Evolutionary conservation across 2,113 vertebrate genomes (phyloP), one percentile per base, ranked within the genome.

Genomic region (Corydoras maculifer): DNA sequence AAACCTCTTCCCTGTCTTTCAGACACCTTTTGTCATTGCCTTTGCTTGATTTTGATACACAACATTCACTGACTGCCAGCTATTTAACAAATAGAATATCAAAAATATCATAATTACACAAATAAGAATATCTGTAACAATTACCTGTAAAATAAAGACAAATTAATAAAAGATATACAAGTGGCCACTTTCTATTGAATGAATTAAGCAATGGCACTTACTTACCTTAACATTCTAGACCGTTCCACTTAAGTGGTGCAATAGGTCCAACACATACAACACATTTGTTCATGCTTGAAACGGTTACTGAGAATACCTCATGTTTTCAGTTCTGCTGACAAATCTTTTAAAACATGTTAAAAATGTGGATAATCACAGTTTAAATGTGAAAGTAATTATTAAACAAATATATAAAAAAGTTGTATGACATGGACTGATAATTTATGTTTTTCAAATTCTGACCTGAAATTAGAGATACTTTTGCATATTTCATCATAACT

Each of bases 211-310:
- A 5, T 65, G 35, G 14, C 43, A 60, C 35, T 60, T 75, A 65
- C 63, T 71, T n/a, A 78, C 68, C 53, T 66, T 53, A 67, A 66
- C 77, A 78, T 29, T 6, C 65, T 48, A 72, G 35, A 18, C 72
- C 68, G 59, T 63, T 32, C 72, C 69, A 72, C 14, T 64, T 64
- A 1, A 75, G 18, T 53, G 72, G 14, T 15, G 9, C 70, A 49
- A 51, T 57, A 70, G 62, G 68, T 70, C 68, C 58, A 54, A 70
- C 14, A 71, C 72, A 71, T 43, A 35, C 30, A 32, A 13, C 68
- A 67, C 63, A 71, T 68, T 74, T 74, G n/a, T 74, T 43, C 30
- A 70, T 31, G 12, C 50, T 70, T 8, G 50, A 66, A 25, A 68
- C 15, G 35, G 57, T 43, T 67, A 18, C 30, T 35, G 13, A 2